phyloP scores from a whole-genome alignment of 1,140 invertebrate genomes.

The Metaphire vulgaris region DNA sequence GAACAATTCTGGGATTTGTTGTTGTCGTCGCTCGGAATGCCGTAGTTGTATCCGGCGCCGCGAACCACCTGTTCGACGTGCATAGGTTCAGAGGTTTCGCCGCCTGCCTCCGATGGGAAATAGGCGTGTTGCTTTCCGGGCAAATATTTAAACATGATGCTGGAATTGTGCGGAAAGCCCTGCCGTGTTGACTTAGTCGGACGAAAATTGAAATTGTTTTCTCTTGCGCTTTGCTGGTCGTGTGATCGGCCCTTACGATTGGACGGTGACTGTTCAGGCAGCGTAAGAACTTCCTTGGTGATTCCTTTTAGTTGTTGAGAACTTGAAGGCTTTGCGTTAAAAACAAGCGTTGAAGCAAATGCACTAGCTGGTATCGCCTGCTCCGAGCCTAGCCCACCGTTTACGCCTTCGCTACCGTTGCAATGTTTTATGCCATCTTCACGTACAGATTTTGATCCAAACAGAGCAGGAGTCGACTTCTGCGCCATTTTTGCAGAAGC shows the following conservation, averaged over 20 bases:
- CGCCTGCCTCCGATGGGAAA: slow-evolving; percentile 13
- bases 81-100: slow-evolving; percentile 14
- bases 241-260: background rate
- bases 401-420: too few relatives aligned
- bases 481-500: too few relatives aligned
- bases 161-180: too few relatives aligned
- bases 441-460: too few relatives aligned
- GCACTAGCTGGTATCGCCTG: too few relatives aligned
- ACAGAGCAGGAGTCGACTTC: too few relatives aligned
- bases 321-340: background rate
- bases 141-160: background rate
- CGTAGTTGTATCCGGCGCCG: background rate
- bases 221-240: background rate
- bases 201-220: background rate
- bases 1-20: slow-evolving; percentile 10
- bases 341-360: background rate
- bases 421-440: too few relatives aligned
- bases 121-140: slow-evolving; percentile 8
- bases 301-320: background rate
- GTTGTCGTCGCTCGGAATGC: slow-evolving; percentile 5
- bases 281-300: background rate
- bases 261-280: background rate
- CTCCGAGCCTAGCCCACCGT: too few relatives aligned
- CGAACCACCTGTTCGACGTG: background rate
- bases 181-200: too few relatives aligned